Evolutionary conservation across 2,113 vertebrate genomes (phyloP).

Genomic region (Urocitellus parryii): DNA sequence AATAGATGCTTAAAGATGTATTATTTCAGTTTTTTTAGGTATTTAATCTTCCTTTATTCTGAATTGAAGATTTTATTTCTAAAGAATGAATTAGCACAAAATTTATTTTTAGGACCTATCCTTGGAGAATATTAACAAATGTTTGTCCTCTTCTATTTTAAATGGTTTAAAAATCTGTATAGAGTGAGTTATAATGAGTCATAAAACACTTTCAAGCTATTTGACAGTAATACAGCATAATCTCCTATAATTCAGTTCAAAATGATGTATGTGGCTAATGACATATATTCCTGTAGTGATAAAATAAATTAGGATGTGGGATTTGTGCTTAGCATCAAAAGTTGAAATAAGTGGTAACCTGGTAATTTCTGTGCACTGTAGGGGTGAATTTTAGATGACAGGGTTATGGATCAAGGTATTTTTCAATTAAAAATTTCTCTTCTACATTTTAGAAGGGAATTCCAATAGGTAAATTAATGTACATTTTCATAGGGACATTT

Average conservation of each 20-base stretch:
- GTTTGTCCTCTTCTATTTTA: slow-evolving; percentile 10
- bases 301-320: background rate
- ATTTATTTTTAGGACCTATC: background rate
- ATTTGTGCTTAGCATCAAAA: slow-evolving; percentile 14
- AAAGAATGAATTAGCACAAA: background rate
- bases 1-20: background rate
- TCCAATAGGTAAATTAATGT: background rate
- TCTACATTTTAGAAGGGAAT: background rate
- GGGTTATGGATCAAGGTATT: background rate
- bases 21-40: background rate
- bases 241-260: slow-evolving; percentile 45
- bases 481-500: background rate
- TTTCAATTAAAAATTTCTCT: slow-evolving; percentile 13
- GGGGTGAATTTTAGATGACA: background rate
- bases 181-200: background rate
- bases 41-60: slow-evolving; percentile 23
- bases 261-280: slow-evolving; percentile 11
- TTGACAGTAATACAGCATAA: background rate
- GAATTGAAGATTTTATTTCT: background rate
- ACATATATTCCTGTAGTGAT: background rate
- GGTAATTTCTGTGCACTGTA: background rate
- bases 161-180: slow-evolving; percentile 3
- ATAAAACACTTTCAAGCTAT: background rate
- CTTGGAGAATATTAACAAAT: slow-evolving; percentile 39
- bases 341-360: background rate